These are phyloP conservation scores for Sarcophilus harrisii DNA, from an alignment of 2,797 vertebrate species.

Conservation along the genomic window DNA sequence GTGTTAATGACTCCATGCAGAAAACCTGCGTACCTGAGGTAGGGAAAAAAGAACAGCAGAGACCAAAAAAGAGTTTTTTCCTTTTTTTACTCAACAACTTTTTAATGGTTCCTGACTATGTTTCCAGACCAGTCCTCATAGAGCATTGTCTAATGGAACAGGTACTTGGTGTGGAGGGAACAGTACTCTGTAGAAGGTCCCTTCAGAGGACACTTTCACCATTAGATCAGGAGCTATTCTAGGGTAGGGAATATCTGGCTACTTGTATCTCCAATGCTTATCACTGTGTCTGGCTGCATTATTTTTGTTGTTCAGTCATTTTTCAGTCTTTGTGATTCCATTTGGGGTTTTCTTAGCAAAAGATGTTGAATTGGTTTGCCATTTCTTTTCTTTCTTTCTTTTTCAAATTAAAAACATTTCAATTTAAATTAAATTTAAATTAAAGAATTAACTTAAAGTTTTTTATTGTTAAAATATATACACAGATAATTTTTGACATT, in stretches of 20 bases:
- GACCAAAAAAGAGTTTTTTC: neutral
- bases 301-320: neutral
- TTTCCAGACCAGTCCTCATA: neutral
- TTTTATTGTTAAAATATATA: too few relatives aligned
- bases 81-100: neutral
- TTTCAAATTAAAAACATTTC: too few relatives aligned
- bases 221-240: neutral
- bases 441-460: too few relatives aligned
- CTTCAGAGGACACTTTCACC: neutral
- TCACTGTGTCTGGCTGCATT: neutral
- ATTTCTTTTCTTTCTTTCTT: neutral
- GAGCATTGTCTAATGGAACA: neutral
- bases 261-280: neutral
- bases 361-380: neutral
- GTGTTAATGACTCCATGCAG: constrained; percentile 88
- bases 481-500: too few relatives aligned
- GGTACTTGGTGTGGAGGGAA: neutral
- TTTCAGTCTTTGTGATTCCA: neutral
- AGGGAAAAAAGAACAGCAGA: neutral
- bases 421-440: too few relatives aligned
- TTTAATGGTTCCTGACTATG: neutral
- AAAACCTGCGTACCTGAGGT: constrained; percentile 85
- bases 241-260: neutral
- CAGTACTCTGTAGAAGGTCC: neutral
- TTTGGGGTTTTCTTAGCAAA: neutral